phyloP scores from a whole-genome alignment of 2,797 vertebrate genomes.

The Todus mexicanus region DNA sequence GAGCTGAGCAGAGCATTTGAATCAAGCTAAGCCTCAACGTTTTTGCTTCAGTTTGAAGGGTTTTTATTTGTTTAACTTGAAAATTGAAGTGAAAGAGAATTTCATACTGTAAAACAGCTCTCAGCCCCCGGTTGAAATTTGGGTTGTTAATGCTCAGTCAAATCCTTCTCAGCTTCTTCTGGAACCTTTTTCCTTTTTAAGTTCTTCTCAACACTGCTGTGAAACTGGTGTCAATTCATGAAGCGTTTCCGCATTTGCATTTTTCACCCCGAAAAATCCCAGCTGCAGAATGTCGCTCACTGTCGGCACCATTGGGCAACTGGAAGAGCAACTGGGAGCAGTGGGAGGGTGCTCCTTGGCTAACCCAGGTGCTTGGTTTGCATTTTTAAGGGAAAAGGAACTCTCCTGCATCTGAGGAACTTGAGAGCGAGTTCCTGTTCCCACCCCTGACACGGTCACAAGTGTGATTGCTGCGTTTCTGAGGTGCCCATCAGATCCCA shows the following conservation, averaged over 20 bases:
- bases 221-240: neutral
- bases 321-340: neutral
- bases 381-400: neutral
- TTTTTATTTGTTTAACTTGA: conserved; percentile 22
- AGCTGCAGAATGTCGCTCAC: neutral
- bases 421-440: neutral
- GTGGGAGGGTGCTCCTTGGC: neutral
- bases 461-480: neutral
- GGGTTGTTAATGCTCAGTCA: conserved; percentile 17
- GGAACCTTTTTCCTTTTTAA: conserved; percentile 12
- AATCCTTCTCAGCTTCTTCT: conserved; percentile 23
- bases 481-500: neutral
- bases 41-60: neutral
- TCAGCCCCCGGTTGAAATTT: neutral
- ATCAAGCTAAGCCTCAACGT: neutral
- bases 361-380: neutral
- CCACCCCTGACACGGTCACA: neutral
- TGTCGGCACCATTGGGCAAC: neutral
- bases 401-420: neutral
- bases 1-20: neutral
- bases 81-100: conserved; percentile 22
- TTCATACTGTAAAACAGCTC: neutral
- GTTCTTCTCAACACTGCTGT: neutral
- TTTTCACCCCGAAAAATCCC: conserved; percentile 4
- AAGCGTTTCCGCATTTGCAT: neutral